Evolutionary conservation across 1,140 invertebrate species (phyloP).

Genomic region (Meloidogyne floridensis): DNA sequence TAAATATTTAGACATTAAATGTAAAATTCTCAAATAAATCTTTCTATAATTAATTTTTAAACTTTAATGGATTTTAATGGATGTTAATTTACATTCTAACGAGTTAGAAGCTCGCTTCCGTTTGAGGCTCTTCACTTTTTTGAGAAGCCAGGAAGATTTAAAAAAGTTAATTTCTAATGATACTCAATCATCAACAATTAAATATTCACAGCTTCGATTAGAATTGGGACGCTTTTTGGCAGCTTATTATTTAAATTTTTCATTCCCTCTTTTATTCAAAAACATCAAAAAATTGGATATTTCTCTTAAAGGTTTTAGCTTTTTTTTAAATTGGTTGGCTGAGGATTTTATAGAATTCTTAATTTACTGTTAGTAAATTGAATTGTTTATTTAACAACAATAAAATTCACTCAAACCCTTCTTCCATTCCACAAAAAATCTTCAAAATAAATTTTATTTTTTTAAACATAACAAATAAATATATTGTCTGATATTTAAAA

Average conservation of each 20-base stretch:
- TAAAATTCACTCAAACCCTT: too few species aligned
- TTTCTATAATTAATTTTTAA: not conserved
- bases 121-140: slow-evolving; percentile 17
- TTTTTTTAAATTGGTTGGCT: too few species aligned
- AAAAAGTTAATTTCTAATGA: not conserved
- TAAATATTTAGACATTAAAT: too few species aligned
- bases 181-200: not conserved
- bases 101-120: slow-evolving; percentile 24
- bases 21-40: too few species aligned
- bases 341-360: not conserved
- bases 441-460: not conserved
- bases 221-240: slow-evolving; percentile 23
- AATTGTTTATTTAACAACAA: too few species aligned
- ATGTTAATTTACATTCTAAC: not conserved
- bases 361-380: too few species aligned
- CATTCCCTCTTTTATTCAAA: slow-evolving; percentile 14
- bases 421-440: not conserved
- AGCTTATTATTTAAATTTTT: slow-evolving; percentile 19
- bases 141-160: not conserved
- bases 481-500: too few species aligned
- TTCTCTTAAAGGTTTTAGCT: not conserved
- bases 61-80: not conserved
- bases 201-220: not conserved
- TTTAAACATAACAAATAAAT: too few species aligned
- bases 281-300: not conserved